Percentiles rank a stretch among this genome's conserved stretches.
These are phyloP conservation scores for Brachypodius melanocephalos DNA, from an alignment of 2,113 vertebrate species.

Conservation along the genomic window DNA sequence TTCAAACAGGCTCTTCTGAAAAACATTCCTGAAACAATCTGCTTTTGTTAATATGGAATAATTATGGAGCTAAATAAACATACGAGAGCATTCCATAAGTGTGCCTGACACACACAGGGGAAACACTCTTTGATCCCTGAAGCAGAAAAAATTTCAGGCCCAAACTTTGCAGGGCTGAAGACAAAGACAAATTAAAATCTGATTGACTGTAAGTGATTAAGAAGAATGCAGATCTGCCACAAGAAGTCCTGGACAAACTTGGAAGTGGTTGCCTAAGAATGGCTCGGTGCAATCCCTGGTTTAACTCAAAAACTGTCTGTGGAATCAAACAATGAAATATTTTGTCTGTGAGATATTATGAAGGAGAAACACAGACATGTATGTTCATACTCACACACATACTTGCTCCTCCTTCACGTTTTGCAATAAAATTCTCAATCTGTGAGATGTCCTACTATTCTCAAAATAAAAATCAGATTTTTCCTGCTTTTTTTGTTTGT, in stretches of 20 bases:
- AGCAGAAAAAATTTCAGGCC: conserved; percentile 12
- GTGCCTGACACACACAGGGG: background rate
- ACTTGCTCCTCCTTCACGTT: background rate
- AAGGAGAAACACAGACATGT: background rate
- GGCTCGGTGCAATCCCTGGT: background rate
- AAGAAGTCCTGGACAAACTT: background rate
- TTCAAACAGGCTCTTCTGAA: background rate
- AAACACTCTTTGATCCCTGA: conserved; percentile 34
- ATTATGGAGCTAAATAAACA: conserved; percentile 35
- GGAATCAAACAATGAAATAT: background rate
- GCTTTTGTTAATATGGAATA: conserved; percentile 35
- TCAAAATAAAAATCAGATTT: background rate
- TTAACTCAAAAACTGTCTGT: background rate
- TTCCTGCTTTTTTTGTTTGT: no score
- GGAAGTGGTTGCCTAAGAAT: background rate
- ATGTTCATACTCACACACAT: background rate
- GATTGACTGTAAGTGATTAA: conserved; percentile 58
- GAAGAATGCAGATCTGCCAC: conserved; percentile 37
- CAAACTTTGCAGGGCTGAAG: conserved; percentile 33
- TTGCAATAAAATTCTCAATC: background rate
- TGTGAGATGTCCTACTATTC: background rate
- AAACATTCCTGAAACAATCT: conserved; percentile 33
- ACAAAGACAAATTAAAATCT: conserved; percentile 60
- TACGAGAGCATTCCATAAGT: background rate
- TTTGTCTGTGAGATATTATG: background rate